Conservation (phyloP, 2,888 invertebrate species). For the Nomada goodeniana region DNA sequence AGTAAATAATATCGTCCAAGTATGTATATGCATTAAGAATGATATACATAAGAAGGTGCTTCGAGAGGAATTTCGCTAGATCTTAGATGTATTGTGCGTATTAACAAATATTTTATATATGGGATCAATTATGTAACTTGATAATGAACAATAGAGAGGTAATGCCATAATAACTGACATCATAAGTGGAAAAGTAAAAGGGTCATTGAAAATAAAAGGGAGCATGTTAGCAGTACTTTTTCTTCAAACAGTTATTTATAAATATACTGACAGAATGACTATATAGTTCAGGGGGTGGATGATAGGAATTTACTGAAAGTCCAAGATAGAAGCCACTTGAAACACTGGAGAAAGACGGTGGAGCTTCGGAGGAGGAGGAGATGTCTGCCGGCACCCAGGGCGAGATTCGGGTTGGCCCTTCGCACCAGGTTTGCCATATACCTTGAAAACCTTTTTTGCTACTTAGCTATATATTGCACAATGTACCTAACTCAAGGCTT, state of each 20-base stretch:
- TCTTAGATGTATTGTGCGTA: neutral
- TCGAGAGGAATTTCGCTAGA: neutral
- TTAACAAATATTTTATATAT: neutral
- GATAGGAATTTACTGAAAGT: conserved; percentile 82
- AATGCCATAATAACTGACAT: conserved; percentile 56
- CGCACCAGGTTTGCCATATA: conserved; percentile 88
- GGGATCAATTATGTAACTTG: neutral
- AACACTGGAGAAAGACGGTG: conserved; percentile 84
- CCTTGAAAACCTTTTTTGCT: conserved; percentile 78
- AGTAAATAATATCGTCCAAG: neutral
- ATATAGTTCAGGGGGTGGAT: conserved; percentile 83
- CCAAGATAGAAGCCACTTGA: conserved; percentile 82
- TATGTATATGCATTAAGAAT: neutral
- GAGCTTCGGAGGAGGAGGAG: conserved; percentile 84
- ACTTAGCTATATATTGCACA: conserved; percentile 80
- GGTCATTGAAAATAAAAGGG: conserved; percentile 43
- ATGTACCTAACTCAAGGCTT: conserved; percentile 80
- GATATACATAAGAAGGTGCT: conserved; percentile 1
- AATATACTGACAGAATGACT: conserved; percentile 76
- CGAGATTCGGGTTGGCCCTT: conserved; percentile 91
- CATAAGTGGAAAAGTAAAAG: conserved; percentile 41
- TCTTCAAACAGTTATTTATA: conserved; percentile 52
- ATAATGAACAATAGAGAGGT: conserved; percentile 10
- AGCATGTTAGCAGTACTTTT: conserved; percentile 69
- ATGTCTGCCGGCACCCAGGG: conserved; percentile 89